Percentiles rank a stretch among this genome's conserved stretches.
phyloP scores from a whole-genome alignment of 2,888 invertebrate species.

The Yponomeuta sedellus region DNA sequence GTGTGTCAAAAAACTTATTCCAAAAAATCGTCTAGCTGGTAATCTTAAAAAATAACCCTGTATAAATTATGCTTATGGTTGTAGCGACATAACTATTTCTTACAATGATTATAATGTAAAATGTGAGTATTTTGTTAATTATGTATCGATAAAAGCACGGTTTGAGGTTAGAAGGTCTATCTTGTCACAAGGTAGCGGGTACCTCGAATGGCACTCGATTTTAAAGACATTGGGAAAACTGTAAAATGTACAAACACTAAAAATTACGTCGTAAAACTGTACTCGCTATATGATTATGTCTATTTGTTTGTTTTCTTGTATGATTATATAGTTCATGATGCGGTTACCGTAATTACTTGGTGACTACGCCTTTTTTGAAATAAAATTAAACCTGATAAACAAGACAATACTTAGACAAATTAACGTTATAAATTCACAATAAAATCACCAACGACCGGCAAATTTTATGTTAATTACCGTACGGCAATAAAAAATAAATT shows the following conservation, averaged over 20 bases:
- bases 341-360: not conserved
- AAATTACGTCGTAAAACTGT: slow-evolving; percentile 59
- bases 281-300: slow-evolving; percentile 68
- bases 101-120: slow-evolving; percentile 40
- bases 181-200: slow-evolving; percentile 56
- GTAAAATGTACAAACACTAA: slow-evolving; percentile 56
- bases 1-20: slow-evolving; percentile 2
- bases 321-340: not conserved
- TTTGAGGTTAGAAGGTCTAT: slow-evolving; percentile 48
- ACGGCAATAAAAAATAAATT: not conserved
- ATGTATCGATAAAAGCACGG: slow-evolving; percentile 56
- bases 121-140: slow-evolving; percentile 68
- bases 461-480: not conserved
- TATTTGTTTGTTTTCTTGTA: slow-evolving; percentile 34
- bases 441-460: not conserved
- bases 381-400: too few relatives aligned
- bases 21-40: not conserved
- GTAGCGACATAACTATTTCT: slow-evolving; percentile 48
- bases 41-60: slow-evolving; percentile 67
- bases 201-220: slow-evolving; percentile 67
- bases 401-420: slow-evolving; percentile 13
- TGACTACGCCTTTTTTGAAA: not conserved
- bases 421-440: not conserved
- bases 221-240: slow-evolving; percentile 59
- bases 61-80: slow-evolving; percentile 74